Base-by-base conservation (phyloP, 2,797 vertebrate genomes). In the Karalla daura region DNA sequence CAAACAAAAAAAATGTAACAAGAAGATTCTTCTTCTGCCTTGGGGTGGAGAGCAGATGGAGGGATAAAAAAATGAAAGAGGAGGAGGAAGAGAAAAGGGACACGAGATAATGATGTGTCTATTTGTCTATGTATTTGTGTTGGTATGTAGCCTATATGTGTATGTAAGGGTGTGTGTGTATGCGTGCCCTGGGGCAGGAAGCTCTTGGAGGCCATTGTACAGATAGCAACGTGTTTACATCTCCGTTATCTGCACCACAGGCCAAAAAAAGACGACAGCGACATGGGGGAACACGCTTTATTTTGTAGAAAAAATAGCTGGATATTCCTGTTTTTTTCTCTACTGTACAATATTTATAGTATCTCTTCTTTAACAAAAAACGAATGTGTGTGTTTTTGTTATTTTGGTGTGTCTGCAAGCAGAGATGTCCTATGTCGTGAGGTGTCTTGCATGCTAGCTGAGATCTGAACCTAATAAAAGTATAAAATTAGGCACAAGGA, bases 221-320 rank as follows among this genome's bases (percentile, higher is more conserved):
- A 64, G 83, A 83, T 83, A 83, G 58, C n/a, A 84, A 74, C 78
- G 32, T 45, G 35, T 76, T 83, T 67, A 71, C 56, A 74, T 78
- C 67, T 44, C n/a, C 2, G 12, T 58, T 58, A 65, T 68, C 49
- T 63, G 30, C 24, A 68, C 56, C 49, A 52, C 33, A 47, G 53
- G 41, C 53, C 12, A 25, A 21, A 66, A 51, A 11, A 45, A n/a
- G 24, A 65, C 52, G 35, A 40, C 54, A 49, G 20, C 23, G 51
- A 49, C 12, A n/a, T 9, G 15, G 6, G n/a, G 12, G 15, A 25
- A 51, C 18, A 39, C 6, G 4, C 9, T 15, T 14, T 30, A 35
- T 7, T 14, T 12, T 23, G 20, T 15, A 10, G 23, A 13, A 25
- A n/a, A 2, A 7, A 3, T 36, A 50, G 44, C n/a, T 37, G 3